A percentile compares a stretch with the other conserved stretches of the same genome.
phyloP scores from a whole-genome alignment of 2,113 vertebrate species.

The Beaufortia kweichowensis region DNA sequence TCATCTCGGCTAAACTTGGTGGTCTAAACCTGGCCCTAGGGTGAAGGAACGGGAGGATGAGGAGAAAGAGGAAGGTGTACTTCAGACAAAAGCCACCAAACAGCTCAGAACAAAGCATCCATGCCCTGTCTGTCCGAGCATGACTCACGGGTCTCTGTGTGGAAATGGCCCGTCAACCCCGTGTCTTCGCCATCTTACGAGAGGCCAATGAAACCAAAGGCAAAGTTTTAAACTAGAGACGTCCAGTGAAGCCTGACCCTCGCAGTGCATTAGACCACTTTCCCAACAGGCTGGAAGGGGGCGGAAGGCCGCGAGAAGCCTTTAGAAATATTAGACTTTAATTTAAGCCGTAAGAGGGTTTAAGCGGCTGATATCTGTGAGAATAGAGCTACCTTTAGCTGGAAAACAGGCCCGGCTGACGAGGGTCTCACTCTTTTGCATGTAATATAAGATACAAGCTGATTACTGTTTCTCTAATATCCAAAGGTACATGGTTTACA shows the following conservation, averaged over 20 bases:
- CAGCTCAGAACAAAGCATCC: constrained; percentile 51
- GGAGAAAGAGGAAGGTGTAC: constrained; percentile 42
- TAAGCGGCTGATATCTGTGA: constrained; percentile 65
- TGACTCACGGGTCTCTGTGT: constrained; percentile 42
- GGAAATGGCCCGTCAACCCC: constrained; percentile 28
- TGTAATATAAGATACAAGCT: constrained; percentile 13
- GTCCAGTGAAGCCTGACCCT: constrained; percentile 56
- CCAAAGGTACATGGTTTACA: not conserved
- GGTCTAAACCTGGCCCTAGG: constrained; percentile 47
- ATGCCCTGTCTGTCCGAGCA: constrained; percentile 38
- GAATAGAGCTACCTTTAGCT: constrained; percentile 62
- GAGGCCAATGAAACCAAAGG: constrained; percentile 20
- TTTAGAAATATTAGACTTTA: constrained; percentile 59
- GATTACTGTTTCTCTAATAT: constrained; percentile 20
- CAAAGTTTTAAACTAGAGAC: constrained; percentile 39
- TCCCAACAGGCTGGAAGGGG: constrained; percentile 41
- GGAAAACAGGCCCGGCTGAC: constrained; percentile 21
- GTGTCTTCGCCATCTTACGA: constrained; percentile 4
- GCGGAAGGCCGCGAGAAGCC: constrained; percentile 42
- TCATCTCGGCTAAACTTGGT: constrained; percentile 56
- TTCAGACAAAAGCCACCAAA: constrained; percentile 56
- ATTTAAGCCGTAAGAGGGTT: constrained; percentile 53
- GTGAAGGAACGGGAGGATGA: constrained; percentile 22
- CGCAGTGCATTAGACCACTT: constrained; percentile 50
- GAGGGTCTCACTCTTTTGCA: constrained; percentile 5